Conservation (phyloP, 2,113 vertebrate genomes). For the Pteropus alecto region DNA sequence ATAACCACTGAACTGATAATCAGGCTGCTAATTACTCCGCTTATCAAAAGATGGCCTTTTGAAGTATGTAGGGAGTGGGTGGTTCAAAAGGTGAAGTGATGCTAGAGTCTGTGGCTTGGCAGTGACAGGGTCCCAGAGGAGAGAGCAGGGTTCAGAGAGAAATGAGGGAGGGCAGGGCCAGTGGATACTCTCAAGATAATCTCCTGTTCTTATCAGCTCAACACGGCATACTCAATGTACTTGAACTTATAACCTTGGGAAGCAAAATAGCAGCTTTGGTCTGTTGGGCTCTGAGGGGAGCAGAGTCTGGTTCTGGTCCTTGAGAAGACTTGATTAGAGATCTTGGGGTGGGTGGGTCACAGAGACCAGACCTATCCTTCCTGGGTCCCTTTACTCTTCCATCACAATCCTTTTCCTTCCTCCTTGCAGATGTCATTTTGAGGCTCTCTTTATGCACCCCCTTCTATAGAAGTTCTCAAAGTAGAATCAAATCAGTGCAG, state of each 20-base stretch:
- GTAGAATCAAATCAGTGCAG: not conserved
- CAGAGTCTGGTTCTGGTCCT: not conserved
- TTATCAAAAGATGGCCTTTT: constrained; percentile 39
- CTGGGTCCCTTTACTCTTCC: too few relatives aligned
- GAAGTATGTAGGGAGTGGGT: not conserved
- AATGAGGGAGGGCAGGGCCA: not conserved
- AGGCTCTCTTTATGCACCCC: not conserved
- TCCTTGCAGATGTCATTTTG: not conserved
- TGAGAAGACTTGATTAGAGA: too few relatives aligned
- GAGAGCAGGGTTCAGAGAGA: constrained; percentile 45
- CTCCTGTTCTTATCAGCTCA: constrained; percentile 26
- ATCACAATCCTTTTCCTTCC: not conserved
- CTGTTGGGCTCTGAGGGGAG: not conserved
- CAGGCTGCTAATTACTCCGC: not conserved
- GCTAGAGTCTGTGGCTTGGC: not conserved
- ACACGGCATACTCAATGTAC: not conserved
- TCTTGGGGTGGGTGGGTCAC: not conserved
- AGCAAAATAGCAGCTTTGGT: not conserved
- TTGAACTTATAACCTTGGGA: constrained; percentile 31
- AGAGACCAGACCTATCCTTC: not conserved
- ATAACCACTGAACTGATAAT: not conserved
- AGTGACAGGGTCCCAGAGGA: not conserved
- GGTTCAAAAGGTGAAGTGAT: not conserved
- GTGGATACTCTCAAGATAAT: not conserved
- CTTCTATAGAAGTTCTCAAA: not conserved